phyloP scores from a whole-genome alignment of 2,113 vertebrate genomes.

The Cyphomyrus discorhynchus region DNA sequence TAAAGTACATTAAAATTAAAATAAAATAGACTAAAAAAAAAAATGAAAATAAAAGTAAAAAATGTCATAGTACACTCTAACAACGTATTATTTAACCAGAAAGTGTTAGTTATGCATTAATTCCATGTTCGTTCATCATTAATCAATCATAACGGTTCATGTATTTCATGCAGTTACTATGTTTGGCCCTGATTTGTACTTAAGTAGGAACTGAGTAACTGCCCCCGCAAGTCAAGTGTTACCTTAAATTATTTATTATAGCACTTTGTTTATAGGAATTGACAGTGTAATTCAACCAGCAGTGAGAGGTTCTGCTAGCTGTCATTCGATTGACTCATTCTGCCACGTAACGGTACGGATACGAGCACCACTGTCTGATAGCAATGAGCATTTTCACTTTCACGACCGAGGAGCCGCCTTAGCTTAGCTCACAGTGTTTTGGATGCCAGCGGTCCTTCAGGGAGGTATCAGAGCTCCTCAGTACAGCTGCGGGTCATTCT shows the following conservation, averaged over 20 bases:
- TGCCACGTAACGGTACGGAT: too few relatives aligned
- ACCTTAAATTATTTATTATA: background rate
- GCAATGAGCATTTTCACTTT: background rate
- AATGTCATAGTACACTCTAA: background rate
- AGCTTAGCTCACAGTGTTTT: background rate
- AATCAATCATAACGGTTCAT: background rate
- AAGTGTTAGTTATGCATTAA: background rate
- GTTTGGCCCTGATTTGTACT: background rate
- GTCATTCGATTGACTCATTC: background rate
- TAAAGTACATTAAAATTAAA: too few relatives aligned
- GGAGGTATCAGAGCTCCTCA: background rate
- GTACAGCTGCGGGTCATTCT: slow-evolving; percentile 6
- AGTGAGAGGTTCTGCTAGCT: background rate
- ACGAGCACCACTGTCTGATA: background rate
- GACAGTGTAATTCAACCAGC: background rate
- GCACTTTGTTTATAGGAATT: background rate
- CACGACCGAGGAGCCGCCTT: background rate
- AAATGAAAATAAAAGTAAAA: too few relatives aligned
- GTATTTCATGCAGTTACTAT: background rate
- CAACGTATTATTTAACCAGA: background rate
- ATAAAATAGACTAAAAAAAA: too few relatives aligned
- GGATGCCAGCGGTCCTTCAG: background rate
- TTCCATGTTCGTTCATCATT: background rate
- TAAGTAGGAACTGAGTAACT: background rate
- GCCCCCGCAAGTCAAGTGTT: background rate